A percentile compares a stretch with the other conserved stretches of the same genome.
Conservation (phyloP, 2,113 vertebrate species). For the Gasterosteus nipponicus region DNA sequence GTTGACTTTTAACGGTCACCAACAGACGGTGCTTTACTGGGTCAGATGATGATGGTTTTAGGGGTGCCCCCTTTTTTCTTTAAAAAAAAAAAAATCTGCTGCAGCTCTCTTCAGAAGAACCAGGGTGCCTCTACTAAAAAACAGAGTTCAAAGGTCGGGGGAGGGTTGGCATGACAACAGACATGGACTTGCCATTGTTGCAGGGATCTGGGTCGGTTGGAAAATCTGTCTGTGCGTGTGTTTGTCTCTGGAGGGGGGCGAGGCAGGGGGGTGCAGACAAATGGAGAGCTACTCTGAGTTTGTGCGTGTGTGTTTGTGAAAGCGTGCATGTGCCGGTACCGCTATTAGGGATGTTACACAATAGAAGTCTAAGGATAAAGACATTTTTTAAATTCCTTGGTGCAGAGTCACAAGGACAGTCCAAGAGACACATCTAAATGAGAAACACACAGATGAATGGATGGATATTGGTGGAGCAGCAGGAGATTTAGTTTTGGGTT, state of each 20-base stretch:
- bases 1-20: slow-evolving; percentile 26
- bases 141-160: slow-evolving; percentile 63
- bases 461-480: slow-evolving; percentile 24
- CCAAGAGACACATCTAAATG: slow-evolving; percentile 26
- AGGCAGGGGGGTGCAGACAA: slow-evolving; percentile 1
- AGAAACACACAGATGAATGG: slow-evolving; percentile 35
- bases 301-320: slow-evolving; percentile 33
- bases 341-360: slow-evolving; percentile 42
- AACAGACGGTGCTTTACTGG: slow-evolving; percentile 54
- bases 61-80: slow-evolving; percentile 19
- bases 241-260: slow-evolving; percentile 14
- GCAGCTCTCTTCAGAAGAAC: slow-evolving; percentile 29
- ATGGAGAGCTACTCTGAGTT: slow-evolving; percentile 9
- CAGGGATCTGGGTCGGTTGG: slow-evolving; percentile 50
- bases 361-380: slow-evolving; percentile 35
- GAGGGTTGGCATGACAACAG: slow-evolving; percentile 66
- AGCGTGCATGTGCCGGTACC: slow-evolving; percentile 17
- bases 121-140: slow-evolving; percentile 47
- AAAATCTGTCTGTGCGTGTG: slow-evolving; percentile 33
- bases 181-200: slow-evolving; percentile 60
- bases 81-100: not conserved
- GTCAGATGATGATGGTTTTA: slow-evolving; percentile 53
- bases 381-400: slow-evolving; percentile 59
- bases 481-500: slow-evolving; percentile 45
- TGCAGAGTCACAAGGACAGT: slow-evolving; percentile 48